Percentiles rank a stretch among this genome's conserved stretches.
phyloP scores from a whole-genome alignment of 2,888 invertebrate genomes.

The Drosophila lutescens region DNA sequence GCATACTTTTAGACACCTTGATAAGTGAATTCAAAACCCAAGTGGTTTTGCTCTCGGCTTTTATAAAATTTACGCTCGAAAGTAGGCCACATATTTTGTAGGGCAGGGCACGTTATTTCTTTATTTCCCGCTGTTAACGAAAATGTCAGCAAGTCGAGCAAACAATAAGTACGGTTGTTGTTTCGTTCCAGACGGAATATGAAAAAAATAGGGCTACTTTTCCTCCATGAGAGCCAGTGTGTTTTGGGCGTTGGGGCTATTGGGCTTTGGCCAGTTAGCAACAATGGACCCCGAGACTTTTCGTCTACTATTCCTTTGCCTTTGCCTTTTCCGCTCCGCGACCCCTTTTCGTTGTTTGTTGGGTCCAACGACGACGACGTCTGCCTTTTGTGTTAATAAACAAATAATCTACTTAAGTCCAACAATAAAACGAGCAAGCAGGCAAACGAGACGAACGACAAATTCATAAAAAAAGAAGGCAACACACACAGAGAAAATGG shows the following conservation, averaged over 20 bases:
- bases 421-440: slow-evolving; percentile 57
- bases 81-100: not conserved
- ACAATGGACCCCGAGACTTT: slow-evolving; percentile 5
- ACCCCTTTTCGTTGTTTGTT: slow-evolving; percentile 4
- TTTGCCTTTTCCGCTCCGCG: not conserved
- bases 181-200: slow-evolving; percentile 9
- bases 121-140: slow-evolving; percentile 40
- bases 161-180: slow-evolving; percentile 51
- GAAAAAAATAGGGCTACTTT: slow-evolving; percentile 31
- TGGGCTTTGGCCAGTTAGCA: slow-evolving; percentile 3
- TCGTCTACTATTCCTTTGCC: slow-evolving; percentile 4
- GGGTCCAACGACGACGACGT: not conserved
- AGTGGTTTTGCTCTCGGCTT: not conserved
- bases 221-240: not conserved
- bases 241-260: too few species aligned
- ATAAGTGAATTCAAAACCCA: too few species aligned
- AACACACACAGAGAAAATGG: slow-evolving; percentile 1
- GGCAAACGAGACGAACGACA: slow-evolving; percentile 51
- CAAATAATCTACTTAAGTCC: slow-evolving; percentile 75
- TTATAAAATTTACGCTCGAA: not conserved
- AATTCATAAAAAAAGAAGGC: slow-evolving; percentile 61
- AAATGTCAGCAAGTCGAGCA: slow-evolving; percentile 69
- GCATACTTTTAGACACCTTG: too few species aligned
- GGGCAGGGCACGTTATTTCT: not conserved
- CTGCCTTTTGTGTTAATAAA: slow-evolving; percentile 75